phyloP scores from a whole-genome alignment of 2,797 vertebrate species.

The Channallabes apus region DNA sequence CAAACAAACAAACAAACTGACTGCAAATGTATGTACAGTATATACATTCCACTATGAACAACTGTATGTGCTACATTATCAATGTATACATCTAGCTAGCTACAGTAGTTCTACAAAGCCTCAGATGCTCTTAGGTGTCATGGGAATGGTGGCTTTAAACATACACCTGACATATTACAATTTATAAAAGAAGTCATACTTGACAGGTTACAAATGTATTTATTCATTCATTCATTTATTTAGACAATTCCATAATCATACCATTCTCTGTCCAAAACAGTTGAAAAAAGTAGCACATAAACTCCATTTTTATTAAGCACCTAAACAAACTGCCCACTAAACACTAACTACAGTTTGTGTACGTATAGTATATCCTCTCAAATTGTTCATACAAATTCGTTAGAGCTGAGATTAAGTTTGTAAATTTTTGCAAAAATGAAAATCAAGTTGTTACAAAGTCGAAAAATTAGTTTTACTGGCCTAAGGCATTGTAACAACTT shows the following conservation, averaged over 20 bases:
- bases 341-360: neutral
- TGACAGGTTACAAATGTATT: neutral
- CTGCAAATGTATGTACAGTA: neutral
- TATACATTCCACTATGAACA: neutral
- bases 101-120: neutral
- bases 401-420: too few relatives aligned
- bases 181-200: neutral
- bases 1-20: neutral
- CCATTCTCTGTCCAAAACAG: neutral
- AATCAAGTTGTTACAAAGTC: too few relatives aligned
- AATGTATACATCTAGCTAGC: too few relatives aligned
- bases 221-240: neutral
- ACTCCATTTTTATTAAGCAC: neutral
- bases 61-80: too few relatives aligned
- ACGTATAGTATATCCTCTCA: neutral
- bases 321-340: neutral
- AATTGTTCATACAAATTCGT: neutral
- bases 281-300: too few relatives aligned
- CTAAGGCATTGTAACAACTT: too few relatives aligned
- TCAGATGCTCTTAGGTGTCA: neutral
- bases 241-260: neutral
- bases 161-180: neutral
- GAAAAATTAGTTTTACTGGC: too few relatives aligned
- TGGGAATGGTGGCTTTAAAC: neutral
- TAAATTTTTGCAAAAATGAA: too few relatives aligned